Base-by-base conservation (phyloP, 2,113 vertebrate genomes). In the Struthidea cinerea region DNA sequence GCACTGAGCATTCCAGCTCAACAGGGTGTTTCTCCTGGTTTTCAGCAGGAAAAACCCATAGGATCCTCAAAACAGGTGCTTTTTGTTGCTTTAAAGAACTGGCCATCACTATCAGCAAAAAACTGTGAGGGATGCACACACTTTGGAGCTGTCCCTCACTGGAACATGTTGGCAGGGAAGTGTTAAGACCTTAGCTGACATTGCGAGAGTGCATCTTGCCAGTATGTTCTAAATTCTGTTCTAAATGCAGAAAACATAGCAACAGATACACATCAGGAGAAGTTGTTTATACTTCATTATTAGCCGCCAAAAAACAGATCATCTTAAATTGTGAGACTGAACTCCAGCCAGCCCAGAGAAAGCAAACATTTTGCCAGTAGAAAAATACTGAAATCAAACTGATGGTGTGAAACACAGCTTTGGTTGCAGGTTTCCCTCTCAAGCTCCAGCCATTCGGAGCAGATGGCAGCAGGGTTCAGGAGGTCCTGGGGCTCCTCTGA, bases 261-360 rank as follows among this genome's bases (percentile, higher is more conserved):
- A 94, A 93, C 85, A 92, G 91, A 96, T 96, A 84, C 42, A 33
- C 59, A 96, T 74, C 75, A n/a, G 71, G 42, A 91, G 30, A 88
- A 91, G 75, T 65, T 91, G 67, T 96, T 96, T 96, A 28, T 77
- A 27, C 85, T 95, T 88, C 59, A 39, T 91, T 85, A 94, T 80
- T 92, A 89, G 67, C 79, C 88, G 90, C 87, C 94, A 96, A 91
- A 89, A 88, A 69, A 2, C 46, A 84, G 70, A 53, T 93, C 46
- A 49, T 87, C n/a, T 37, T 61, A 80, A 96, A 88, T 22, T 59
- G 68, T n/a, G 52, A 67, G 71, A 28, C 63, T 85, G 82, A 90
- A 59, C 42, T 77, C 42, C 24, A 44, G 93, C 94, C 92, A 93
- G 59, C 55, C 67, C 24, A 20, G 86, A 90, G 74, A 74, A 94